These are phyloP conservation scores for Egretta garzetta DNA, from an alignment of 2,113 vertebrate species.

Conservation along the genomic window DNA sequence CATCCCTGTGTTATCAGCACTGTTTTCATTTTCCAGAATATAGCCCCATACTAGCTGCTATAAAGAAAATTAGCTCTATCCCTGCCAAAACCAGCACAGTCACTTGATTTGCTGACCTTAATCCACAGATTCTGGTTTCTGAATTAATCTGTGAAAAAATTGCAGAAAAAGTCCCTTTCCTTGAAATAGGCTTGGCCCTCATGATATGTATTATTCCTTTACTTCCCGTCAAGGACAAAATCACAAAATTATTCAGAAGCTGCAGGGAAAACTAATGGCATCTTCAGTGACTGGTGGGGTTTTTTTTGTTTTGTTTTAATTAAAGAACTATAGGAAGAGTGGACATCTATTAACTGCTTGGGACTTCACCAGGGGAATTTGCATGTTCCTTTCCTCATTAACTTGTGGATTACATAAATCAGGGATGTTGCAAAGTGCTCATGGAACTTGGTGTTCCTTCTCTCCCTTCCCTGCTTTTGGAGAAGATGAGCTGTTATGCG, in stretches of 20 bases:
- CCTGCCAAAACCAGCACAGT: too few species aligned
- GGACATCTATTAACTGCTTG: not conserved
- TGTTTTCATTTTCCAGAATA: too few species aligned
- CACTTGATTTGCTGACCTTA: not conserved
- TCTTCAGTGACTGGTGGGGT: not conserved
- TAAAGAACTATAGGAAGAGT: constrained; percentile 13
- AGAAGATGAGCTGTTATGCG: not conserved
- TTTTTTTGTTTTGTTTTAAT: not conserved
- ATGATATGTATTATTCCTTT: not conserved
- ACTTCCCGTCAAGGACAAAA: not conserved
- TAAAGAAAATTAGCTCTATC: too few species aligned
- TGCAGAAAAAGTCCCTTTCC: not conserved
- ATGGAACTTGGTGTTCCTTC: not conserved
- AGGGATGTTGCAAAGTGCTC: not conserved
- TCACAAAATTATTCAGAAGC: not conserved
- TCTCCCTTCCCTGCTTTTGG: not conserved
- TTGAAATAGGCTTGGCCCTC: not conserved
- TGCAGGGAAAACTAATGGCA: not conserved
- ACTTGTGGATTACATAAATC: not conserved
- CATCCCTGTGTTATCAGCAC: too few species aligned
- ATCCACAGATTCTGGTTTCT: not conserved
- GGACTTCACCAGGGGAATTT: not conserved
- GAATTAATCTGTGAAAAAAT: not conserved
- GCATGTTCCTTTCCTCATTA: not conserved
- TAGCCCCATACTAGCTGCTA: too few species aligned